phyloP scores from a whole-genome alignment of 1,140 invertebrate genomes.

The Lithobius niger region DNA sequence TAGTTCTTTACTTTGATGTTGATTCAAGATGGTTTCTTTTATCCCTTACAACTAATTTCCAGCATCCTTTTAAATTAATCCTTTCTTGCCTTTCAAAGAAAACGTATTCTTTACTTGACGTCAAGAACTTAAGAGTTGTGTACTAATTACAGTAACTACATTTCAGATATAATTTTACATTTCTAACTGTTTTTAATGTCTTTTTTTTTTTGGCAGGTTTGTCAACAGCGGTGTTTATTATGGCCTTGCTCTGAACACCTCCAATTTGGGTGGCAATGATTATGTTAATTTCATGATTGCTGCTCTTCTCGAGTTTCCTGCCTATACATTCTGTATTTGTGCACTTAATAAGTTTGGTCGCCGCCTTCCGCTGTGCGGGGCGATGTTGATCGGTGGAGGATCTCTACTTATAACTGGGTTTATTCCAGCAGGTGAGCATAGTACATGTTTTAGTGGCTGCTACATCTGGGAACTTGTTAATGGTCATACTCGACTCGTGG shows the following conservation, averaged over 20 bases:
- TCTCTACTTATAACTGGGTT: slow-evolving; percentile 29
- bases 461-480: too few relatives aligned
- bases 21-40: too few relatives aligned
- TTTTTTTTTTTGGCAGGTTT: slow-evolving; percentile 41
- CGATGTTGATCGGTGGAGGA: slow-evolving; percentile 51
- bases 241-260: slow-evolving; percentile 63
- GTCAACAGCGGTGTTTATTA: slow-evolving; percentile 67
- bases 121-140: slow-evolving; percentile 62
- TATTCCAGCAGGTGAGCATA: neutral
- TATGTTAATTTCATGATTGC: slow-evolving; percentile 62
- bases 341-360: slow-evolving; percentile 57
- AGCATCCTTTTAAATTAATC: too few relatives aligned
- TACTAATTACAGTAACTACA: slow-evolving; percentile 48
- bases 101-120: slow-evolving; percentile 49
- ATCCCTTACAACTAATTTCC: too few relatives aligned
- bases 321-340: slow-evolving; percentile 50
- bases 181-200: slow-evolving; percentile 27
- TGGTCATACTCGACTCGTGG: too few relatives aligned
- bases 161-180: slow-evolving; percentile 37
- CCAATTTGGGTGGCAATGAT: slow-evolving; percentile 54
- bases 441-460: too few relatives aligned
- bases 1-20: too few relatives aligned
- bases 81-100: too few relatives aligned
- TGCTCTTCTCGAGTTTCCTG: slow-evolving; percentile 60
- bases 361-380: slow-evolving; percentile 49